Evolutionary conservation across 2,888 invertebrate genomes (phyloP), one percentile per base, ranked within the genome.

Genomic region (Cheilosia vernalis): DNA sequence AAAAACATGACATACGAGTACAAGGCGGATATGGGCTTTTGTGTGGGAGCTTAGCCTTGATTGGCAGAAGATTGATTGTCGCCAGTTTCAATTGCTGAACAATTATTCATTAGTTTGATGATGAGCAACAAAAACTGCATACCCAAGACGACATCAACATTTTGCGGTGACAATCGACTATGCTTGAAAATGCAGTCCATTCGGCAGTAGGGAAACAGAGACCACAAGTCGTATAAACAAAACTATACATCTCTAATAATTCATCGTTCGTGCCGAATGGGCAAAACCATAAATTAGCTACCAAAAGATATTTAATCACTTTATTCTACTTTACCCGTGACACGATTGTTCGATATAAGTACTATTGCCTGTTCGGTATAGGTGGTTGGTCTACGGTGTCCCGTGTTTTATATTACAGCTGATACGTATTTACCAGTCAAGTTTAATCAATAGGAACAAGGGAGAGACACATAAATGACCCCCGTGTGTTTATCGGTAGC

Each of bases 251-350:
- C 37, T 37, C 37, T 37, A 37, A 37, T 13, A 44, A 60, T 19
- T 44, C n/a, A 37, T 19, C 37, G 17, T 58, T 70, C 24, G 69
- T 70, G 72, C 33, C 33, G 55, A 73, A 55, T 47, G 42, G 42
- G 51, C 9, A 67, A 67, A 77, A 69, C 69, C 77, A 77, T 69
- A 69, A 69, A 69, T 27, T 33, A 17, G 58, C 58, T 24, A 60
- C 69, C 56, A 51, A 51, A 51, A 60, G 60, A 63, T 55, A 78
- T 63, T 78, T 78, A 78, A 78, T 78, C 69, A 56, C 78, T 56
- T 49, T 55, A 44, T 42, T 70, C 61, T 53, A 78, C 69, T 37
- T 78, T 78, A 78, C 53, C 69, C 69, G 61, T 78, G 78, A 78
- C 78, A 78, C 69, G 33, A 78, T 78, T 69, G 40, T 27, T 49